These are phyloP conservation scores for Leptinotarsa texana DNA, from an alignment of 1,140 invertebrate species.

Conservation along the genomic window DNA sequence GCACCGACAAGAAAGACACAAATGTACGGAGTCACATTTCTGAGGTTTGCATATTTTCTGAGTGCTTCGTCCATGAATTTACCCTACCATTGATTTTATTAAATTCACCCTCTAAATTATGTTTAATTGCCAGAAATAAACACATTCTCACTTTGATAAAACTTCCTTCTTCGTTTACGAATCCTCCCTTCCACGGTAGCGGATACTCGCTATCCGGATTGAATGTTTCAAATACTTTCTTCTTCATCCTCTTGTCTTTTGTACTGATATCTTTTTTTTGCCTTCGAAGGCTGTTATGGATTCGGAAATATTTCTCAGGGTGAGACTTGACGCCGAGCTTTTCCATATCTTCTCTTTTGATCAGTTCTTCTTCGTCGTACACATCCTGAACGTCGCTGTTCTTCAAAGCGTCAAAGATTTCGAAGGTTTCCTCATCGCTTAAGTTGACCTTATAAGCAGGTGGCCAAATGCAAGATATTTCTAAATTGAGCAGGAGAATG, in stretches of 20 bases:
- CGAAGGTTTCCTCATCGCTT: slow-evolving; percentile 47
- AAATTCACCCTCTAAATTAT: too few species aligned
- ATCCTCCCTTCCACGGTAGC: slow-evolving; percentile 41
- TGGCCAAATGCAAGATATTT: slow-evolving; percentile 44
- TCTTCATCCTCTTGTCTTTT: neutral
- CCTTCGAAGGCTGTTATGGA: slow-evolving; percentile 37
- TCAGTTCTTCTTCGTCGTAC: slow-evolving; percentile 52
- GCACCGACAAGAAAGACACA: too few species aligned
- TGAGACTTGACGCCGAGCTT: slow-evolving; percentile 26
- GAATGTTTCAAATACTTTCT: slow-evolving; percentile 35
- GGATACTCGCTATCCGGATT: slow-evolving; percentile 40
- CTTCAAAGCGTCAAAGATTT: slow-evolving; percentile 48
- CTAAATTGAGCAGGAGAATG: neutral
- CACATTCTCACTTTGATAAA: slow-evolving; percentile 28
- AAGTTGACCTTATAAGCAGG: slow-evolving; percentile 48
- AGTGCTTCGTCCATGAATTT: too few species aligned
- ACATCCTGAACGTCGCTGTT: slow-evolving; percentile 46
- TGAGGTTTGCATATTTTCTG: too few species aligned
- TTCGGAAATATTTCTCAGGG: slow-evolving; percentile 40
- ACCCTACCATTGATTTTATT: too few species aligned
- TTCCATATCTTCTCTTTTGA: slow-evolving; percentile 37
- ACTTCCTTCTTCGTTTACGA: slow-evolving; percentile 40
- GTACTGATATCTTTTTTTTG: slow-evolving; percentile 24
- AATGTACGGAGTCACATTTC: too few species aligned
- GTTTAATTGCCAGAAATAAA: too few species aligned